Evolutionary conservation across 2,888 invertebrate genomes (phyloP), one percentile per base, ranked within the genome.

Genomic region (Drosophila sordidapex): DNA sequence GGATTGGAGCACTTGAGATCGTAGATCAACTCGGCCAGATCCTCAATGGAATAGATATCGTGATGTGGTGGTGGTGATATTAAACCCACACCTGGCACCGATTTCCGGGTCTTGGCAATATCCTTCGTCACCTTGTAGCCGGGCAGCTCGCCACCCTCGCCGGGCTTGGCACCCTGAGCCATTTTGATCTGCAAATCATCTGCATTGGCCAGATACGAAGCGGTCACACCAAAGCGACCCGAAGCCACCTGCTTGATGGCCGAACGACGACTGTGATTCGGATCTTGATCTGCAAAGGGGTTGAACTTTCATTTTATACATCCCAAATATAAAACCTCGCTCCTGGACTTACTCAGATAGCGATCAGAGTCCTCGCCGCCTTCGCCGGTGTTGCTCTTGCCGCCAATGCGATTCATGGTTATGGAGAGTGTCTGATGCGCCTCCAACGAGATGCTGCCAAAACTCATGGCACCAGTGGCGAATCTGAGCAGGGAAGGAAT

Each of bases 21-120:
- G 92, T 99, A 99, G 91, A 99, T 99, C 64, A 99, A 94, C 93
- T 99, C 98, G 0, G 99, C 98, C 89, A 99, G 94, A 94, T 99
- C 99, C 94, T 99, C 99, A 92, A 99, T 99, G 58, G 99, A 99
- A 94, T 99, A 99, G 93, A 99, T 99, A 91, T 99, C 99, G 94
- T 99, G 99, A 94, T 99, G 99, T 3, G 99, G 99, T 13, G 99
- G 99, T 8, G 99, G 99, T 0, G 99, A 99, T 92, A 99, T 99
- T 11, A 99, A 94, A 8, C 99, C 99, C 13, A 99, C 99, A 5
- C 99, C 99, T 0, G 99, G 95, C 4, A 99, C 98, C 0, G 99
- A 99, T 92, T 99, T 98, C 63, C 99, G 96, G 0, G 99, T 99
- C 88, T 95, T 95, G 0, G 99, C 99, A 89, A 99, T 99, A 81